Base-by-base conservation (phyloP, 2,113 vertebrate species). In the Galeopterus variegatus region DNA sequence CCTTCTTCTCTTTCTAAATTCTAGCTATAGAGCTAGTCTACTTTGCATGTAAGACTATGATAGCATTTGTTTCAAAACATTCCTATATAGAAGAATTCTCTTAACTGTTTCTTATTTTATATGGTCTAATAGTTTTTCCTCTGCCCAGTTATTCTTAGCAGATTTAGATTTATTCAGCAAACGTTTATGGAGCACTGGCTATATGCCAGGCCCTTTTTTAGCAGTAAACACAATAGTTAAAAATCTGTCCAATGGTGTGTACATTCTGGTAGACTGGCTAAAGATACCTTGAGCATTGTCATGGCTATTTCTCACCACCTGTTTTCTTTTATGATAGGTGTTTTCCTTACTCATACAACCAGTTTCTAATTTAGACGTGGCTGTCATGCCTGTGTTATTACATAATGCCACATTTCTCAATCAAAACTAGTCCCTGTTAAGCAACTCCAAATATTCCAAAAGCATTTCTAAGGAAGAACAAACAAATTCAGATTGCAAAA, bases 361-460 rank as follows among this genome's bases (percentile, higher is more conserved):
- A 94, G 77, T 85, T 90, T 26, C 28, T 58, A 88, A 75, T 86
- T 92, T 84, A 88, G 28, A 90, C 60, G 41, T 82, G 31, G 31
- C 19, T 96, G 15, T 72, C 67, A 45, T 90, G 65, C 54, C 60
- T 88, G 31, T 77, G 23, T 67, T 88, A 45, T 88, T 96, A 92
- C 90, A 84, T 96, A 95, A 95, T 91, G 23, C 41, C 54, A 58
- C 24, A 88, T 97, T 97, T 97, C 94, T 91, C 95, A 96, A 70
- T 88, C 89, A 93, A 82, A 96, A 75, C 72, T 60, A 60, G 56
- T 73, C 50, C 87, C 41, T 88, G 14, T 93, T 97, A 92, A 87
- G 90, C 96, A 98, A 93, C 60, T 90, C n/a, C 8, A 81, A 3
- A 85, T 94, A 94, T 90, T 90, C 67, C 81, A 96, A 31, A 93